Percentiles rank a stretch among this genome's conserved stretches.
These are phyloP conservation scores for Colletes gigas DNA, from an alignment of 1,140 invertebrate species.

Conservation along the genomic window DNA sequence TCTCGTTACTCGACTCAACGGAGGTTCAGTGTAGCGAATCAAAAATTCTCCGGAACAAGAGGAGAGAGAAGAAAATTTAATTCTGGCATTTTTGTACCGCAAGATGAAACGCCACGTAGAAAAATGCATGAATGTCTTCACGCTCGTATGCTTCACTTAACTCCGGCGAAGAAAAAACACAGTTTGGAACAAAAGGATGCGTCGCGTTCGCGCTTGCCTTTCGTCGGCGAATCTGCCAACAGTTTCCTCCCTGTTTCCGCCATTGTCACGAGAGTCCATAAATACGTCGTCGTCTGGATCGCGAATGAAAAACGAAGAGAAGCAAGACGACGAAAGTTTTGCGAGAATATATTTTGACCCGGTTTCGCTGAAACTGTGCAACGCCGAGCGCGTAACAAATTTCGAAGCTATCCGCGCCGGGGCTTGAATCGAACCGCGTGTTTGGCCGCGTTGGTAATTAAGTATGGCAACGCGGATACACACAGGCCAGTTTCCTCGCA, in stretches of 20 bases:
- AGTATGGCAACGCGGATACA: not conserved
- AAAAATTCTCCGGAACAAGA: too few relatives aligned
- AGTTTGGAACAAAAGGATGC: conserved; percentile 10
- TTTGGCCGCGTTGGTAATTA: not conserved
- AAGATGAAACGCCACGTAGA: not conserved
- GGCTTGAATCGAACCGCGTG: not conserved
- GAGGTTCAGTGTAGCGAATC: too few relatives aligned
- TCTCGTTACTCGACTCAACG: too few relatives aligned
- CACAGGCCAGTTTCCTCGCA: not conserved
- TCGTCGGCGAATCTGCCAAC: conserved; percentile 70
- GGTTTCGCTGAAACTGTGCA: not conserved
- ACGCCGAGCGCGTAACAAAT: not conserved
- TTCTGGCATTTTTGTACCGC: too few relatives aligned
- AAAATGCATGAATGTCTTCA: not conserved
- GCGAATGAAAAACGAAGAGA: conserved; percentile 28
- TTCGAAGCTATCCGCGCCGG: conserved; percentile 1
- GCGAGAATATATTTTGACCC: conserved; percentile 19
- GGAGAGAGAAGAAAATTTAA: too few relatives aligned
- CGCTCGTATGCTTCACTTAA: not conserved
- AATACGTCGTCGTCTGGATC: conserved; percentile 61
- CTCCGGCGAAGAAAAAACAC: not conserved
- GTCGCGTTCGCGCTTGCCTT: conserved; percentile 33
- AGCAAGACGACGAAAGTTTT: conserved; percentile 33
- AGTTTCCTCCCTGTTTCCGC: conserved; percentile 60
- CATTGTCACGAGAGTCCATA: conserved; percentile 71